Conservation (phyloP, 2,113 vertebrate species). For the Nematolebias whitei region DNA sequence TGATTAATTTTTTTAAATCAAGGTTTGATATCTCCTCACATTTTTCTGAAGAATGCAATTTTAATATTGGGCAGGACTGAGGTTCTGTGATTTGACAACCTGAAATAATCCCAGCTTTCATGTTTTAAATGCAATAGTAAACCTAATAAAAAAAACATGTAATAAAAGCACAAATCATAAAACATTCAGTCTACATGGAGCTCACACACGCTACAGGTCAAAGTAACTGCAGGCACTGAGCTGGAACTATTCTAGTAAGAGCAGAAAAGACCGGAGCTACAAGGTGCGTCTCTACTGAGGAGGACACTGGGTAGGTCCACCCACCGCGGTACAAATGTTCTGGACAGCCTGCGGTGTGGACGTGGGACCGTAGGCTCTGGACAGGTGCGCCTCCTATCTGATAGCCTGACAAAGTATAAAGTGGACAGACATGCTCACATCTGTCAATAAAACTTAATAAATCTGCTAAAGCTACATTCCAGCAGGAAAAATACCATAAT, state of each 20-base stretch:
- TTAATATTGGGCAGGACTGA: neutral
- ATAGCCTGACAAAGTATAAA: slow-evolving; percentile 72
- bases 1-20: no score
- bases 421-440: slow-evolving; percentile 41
- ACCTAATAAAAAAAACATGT: no score
- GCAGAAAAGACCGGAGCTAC: slow-evolving; percentile 26
- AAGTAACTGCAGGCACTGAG: slow-evolving; percentile 12
- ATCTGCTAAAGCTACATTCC: neutral
- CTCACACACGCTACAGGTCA: slow-evolving; percentile 19
- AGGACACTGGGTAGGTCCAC: slow-evolving; percentile 66
- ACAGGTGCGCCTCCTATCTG: slow-evolving; percentile 75
- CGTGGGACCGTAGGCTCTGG: slow-evolving; percentile 60
- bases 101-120: neutral
- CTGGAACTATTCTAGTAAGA: slow-evolving; percentile 20
- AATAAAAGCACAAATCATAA: neutral
- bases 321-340: slow-evolving; percentile 76
- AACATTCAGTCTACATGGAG: slow-evolving; percentile 6
- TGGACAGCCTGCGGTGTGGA: slow-evolving; percentile 73
- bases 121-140: no score
- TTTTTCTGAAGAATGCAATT: neutral
- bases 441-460: slow-evolving; percentile 6
- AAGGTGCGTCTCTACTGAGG: slow-evolving; percentile 37
- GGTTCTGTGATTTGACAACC: neutral
- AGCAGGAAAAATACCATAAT: neutral
- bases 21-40: neutral